Conservation (phyloP, 1,140 invertebrate species). For the Eupristina koningsbergeri region DNA sequence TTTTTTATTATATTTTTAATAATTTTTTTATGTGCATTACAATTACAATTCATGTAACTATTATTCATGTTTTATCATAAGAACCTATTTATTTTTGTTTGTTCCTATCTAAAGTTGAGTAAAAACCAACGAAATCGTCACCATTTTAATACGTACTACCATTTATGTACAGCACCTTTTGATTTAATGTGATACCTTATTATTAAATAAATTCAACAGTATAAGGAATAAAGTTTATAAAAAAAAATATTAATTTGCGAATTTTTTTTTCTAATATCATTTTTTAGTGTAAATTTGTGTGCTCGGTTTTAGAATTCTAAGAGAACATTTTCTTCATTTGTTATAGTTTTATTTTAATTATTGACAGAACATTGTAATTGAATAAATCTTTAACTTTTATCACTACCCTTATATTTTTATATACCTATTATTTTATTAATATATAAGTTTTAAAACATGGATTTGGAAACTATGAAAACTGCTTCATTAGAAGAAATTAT, state of each 20-base stretch:
- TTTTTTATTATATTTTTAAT: constrained; percentile 66
- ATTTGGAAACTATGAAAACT: neutral
- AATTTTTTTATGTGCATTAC: constrained; percentile 67
- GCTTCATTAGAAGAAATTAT: neutral
- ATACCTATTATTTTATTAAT: constrained; percentile 10
- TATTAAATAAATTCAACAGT: constrained; percentile 64
- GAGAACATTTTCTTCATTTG: constrained; percentile 50
- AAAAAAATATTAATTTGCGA: constrained; percentile 44
- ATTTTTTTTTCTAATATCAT: constrained; percentile 46
- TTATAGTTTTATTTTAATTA: constrained; percentile 52
- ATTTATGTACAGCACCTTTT: constrained; percentile 70
- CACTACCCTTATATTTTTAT: constrained; percentile 37
- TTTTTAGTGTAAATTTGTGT: constrained; percentile 50
- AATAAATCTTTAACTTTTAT: constrained; percentile 53
- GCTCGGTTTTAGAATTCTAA: constrained; percentile 50
- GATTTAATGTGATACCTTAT: constrained; percentile 71
- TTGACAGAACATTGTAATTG: constrained; percentile 51
- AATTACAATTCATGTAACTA: constrained; percentile 66
- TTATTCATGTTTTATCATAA: constrained; percentile 65
- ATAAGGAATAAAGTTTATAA: constrained; percentile 54
- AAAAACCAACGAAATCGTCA: constrained; percentile 63
- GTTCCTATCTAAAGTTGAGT: constrained; percentile 67
- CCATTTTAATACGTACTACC: constrained; percentile 65
- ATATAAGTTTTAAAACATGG: neutral
- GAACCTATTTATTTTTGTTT: constrained; percentile 68